phyloP scores from a whole-genome alignment of 2,113 vertebrate species.

The Sebastes fasciatus region DNA sequence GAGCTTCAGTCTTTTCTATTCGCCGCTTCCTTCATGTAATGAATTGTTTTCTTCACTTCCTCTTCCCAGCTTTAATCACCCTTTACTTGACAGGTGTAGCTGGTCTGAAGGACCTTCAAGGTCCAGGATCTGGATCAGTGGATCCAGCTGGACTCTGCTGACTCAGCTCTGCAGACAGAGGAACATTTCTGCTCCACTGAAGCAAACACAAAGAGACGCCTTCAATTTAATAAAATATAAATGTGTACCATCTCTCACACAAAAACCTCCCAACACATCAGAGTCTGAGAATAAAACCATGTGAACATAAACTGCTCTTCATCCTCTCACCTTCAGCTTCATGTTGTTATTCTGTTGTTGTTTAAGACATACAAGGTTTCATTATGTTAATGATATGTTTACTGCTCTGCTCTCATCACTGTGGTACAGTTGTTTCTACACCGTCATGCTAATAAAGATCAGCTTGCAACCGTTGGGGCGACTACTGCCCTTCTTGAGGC shows the following conservation, averaged over 20 bases:
- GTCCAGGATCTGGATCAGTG: neutral
- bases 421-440: neutral
- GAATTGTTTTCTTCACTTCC: neutral
- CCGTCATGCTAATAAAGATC: neutral
- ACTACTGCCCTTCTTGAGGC: neutral
- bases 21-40: neutral
- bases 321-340: neutral
- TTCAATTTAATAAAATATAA: conserved; percentile 14
- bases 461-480: neutral
- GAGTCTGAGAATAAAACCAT: neutral
- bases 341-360: neutral
- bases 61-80: neutral
- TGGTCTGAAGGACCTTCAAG: neutral
- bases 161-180: no score
- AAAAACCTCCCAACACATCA: no score
- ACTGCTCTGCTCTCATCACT: no score
- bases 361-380: no score
- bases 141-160: neutral
- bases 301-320: neutral
- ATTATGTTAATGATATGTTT: no score
- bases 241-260: neutral
- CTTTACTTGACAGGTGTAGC: neutral
- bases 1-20: neutral
- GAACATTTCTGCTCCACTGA: conserved; percentile 9
- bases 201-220: conserved; percentile 1